Evolutionary conservation across 2,888 invertebrate species (phyloP), one percentile per base, ranked within the genome.

Genomic region (Synanthedon myopaeformis): DNA sequence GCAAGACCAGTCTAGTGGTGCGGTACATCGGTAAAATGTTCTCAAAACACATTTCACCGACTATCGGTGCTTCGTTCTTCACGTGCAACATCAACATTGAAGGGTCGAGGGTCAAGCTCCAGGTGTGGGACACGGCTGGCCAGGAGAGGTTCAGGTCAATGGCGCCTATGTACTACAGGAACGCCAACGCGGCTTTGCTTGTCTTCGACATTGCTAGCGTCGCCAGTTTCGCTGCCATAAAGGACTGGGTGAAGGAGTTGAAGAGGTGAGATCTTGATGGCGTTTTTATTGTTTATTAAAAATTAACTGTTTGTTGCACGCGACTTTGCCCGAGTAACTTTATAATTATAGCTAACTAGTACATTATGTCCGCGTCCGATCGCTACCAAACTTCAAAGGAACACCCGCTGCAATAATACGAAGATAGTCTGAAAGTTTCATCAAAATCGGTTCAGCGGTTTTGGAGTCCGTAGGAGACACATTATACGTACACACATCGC

Each of bases 91-190:
- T 96, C 65, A 92, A 91, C 65, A 80, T 95, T 53, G 91, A 91
- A 8, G 91, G 92, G 59, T 86, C 91, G 23, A 90, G 90, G 69
- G 91, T 95, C 8, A 94, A 93, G 79, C 74, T 95, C 60, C 79
- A 95, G 92, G 92, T 96, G 3, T 96, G 96, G 96, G 96, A 96
- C 76, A 96, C 96, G 0, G 95, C 96, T 0, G 96, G 96, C 0
- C 95, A 96, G 72, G 96, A 96, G 76, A 76, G 95, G 52, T 97
- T 96, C 75, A 90, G 94, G 56, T 93, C 97, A 0, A 96, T 97
- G 92, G 96, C 96, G 0, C 97, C 97, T 6, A 96, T 97, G 95
- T 97, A 97, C 75, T 97, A 97, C 74, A 88, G 97, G 53, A 96
- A 96, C 71, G 94, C 96, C 0, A 96, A 96, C 74, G 96, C 95